A percentile compares a stretch with the other conserved stretches of the same genome.
These are phyloP conservation scores for Solenopsis fugax DNA, from an alignment of 1,140 invertebrate species.

Conservation along the genomic window DNA sequence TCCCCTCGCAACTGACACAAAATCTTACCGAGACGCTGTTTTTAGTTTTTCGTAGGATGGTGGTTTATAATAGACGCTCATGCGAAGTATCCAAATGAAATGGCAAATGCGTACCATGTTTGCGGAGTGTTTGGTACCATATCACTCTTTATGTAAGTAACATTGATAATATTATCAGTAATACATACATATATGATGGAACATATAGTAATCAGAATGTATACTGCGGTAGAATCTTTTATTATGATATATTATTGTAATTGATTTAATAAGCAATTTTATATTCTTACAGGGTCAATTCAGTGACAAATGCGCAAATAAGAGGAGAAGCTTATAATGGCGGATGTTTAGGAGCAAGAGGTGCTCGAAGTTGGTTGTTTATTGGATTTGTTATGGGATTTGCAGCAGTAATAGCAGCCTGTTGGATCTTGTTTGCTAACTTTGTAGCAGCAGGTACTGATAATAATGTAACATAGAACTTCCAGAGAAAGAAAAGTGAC, in stretches of 20 bases:
- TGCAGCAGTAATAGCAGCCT: conserved; percentile 96
- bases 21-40: conserved; percentile 73
- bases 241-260: not conserved
- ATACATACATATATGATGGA: not conserved
- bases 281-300: conserved; percentile 92
- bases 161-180: not conserved
- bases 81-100: conserved; percentile 91
- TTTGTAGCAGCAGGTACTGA: conserved; percentile 88
- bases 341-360: conserved; percentile 95
- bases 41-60: conserved; percentile 98
- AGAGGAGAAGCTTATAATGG: conserved; percentile 95
- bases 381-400: conserved; percentile 98
- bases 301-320: conserved; percentile 97
- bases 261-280: not conserved
- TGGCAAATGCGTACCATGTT: conserved; percentile 94
- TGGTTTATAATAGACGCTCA: conserved; percentile 99
- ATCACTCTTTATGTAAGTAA: conserved; percentile 96
- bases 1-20: not conserved
- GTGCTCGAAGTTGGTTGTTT: conserved; percentile 98
- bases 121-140: conserved; percentile 97
- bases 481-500: too few relatives aligned
- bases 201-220: not conserved
- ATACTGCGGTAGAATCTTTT: not conserved
- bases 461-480: not conserved
- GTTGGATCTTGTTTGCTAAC: conserved; percentile 97